Evolutionary conservation across 2,888 invertebrate species (phyloP).

Genomic region (Conchocele bisecta): DNA sequence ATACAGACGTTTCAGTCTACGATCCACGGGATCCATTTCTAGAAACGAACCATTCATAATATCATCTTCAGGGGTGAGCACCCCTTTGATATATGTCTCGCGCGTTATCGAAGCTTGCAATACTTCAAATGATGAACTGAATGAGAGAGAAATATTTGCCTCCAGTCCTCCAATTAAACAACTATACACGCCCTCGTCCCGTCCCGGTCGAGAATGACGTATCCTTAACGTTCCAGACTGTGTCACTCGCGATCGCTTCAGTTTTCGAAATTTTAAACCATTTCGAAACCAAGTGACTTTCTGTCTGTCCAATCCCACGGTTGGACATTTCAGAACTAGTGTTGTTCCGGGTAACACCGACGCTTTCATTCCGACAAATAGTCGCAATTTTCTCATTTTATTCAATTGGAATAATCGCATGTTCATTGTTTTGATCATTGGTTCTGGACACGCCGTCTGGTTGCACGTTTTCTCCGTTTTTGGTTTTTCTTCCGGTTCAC

Average conservation of each 20-base stretch:
- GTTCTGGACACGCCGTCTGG: conserved; percentile 65
- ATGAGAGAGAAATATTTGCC: conserved; percentile 69
- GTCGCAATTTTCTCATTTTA: conserved; percentile 66
- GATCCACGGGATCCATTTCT: conserved; percentile 70
- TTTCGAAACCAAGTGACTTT: conserved; percentile 76
- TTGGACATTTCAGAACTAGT: conserved; percentile 74
- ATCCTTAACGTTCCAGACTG: conserved; percentile 69
- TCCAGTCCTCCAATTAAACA: conserved; percentile 71
- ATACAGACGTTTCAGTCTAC: conserved; percentile 62
- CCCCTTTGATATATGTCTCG: conserved; percentile 51
- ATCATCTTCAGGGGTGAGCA: conserved; percentile 19
- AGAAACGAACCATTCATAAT: conserved; percentile 53
- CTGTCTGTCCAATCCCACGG: conserved; percentile 69
- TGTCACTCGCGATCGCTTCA: conserved; percentile 61
- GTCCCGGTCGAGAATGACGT: conserved; percentile 63
- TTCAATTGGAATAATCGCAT: conserved; percentile 73
- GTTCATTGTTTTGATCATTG: conserved; percentile 66
- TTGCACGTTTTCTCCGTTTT: conserved; percentile 66
- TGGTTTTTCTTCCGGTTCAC: conserved; percentile 64
- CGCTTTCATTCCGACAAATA: conserved; percentile 75
- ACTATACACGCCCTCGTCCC: conserved; percentile 74
- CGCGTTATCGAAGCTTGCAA: conserved; percentile 67
- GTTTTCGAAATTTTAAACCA: conserved; percentile 60
- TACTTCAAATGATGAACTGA: conserved; percentile 68
- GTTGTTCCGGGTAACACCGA: conserved; percentile 74